A percentile compares a stretch with the other conserved stretches of the same genome.
Conservation (phyloP, 2,113 vertebrate species). For the Myrmecobius fasciatus region DNA sequence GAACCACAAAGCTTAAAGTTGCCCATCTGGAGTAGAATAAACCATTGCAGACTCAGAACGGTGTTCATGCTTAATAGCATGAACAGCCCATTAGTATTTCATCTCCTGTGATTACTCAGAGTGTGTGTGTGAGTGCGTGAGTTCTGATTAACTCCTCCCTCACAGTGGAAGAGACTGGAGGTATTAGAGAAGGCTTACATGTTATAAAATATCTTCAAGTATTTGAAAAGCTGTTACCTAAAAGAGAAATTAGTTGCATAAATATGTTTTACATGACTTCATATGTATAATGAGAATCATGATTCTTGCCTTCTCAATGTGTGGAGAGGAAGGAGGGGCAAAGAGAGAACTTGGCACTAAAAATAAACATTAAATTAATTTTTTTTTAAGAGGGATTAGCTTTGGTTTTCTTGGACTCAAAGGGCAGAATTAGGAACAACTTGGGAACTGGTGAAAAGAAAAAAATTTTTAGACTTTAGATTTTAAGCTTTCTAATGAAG, state of each 20-base stretch:
- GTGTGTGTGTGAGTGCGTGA: too few relatives aligned
- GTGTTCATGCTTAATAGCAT: too few relatives aligned
- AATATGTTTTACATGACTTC: neutral
- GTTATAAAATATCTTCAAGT: neutral
- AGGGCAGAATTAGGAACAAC: neutral
- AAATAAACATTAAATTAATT: neutral
- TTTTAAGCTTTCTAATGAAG: too few relatives aligned
- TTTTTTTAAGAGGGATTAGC: neutral
- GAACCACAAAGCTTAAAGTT: too few relatives aligned
- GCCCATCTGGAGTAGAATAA: too few relatives aligned
- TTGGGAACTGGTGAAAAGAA: neutral
- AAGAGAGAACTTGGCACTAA: neutral
- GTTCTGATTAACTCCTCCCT: neutral
- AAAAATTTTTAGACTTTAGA: neutral
- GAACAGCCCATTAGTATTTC: too few relatives aligned
- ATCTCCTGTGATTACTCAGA: too few relatives aligned
- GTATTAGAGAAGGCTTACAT: neutral
- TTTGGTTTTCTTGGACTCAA: neutral
- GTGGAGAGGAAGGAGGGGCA: neutral
- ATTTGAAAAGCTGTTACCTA: neutral
- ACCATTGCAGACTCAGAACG: too few relatives aligned
- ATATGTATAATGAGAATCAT: neutral
- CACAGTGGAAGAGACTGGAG: neutral
- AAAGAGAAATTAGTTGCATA: neutral
- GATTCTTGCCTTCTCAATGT: neutral